phyloP scores from a whole-genome alignment of 2,888 invertebrate genomes.

The Himalopsyche kuldschensis region DNA sequence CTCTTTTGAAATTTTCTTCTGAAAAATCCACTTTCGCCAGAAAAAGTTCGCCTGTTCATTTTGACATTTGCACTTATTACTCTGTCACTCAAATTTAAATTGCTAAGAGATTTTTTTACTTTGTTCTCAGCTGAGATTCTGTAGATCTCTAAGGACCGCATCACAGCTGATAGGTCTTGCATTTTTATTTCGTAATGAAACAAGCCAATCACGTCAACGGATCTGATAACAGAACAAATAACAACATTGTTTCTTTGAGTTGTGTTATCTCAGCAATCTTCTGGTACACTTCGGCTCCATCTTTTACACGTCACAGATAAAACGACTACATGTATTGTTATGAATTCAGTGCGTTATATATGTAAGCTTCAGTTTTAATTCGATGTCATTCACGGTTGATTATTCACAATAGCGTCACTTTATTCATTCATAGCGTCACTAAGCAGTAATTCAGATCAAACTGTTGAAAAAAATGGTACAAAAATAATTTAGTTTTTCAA shows the following conservation, averaged over 20 bases:
- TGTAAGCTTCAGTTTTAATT: background rate
- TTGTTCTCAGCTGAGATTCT: slow-evolving; percentile 43
- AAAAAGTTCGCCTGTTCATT: background rate
- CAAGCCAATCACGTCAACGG: background rate
- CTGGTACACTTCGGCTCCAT: background rate
- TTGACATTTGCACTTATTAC: background rate
- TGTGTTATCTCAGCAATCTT: background rate
- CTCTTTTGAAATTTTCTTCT: slow-evolving; percentile 44
- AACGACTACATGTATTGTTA: background rate
- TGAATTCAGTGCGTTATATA: background rate
- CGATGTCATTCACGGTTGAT: background rate
- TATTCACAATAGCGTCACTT: background rate
- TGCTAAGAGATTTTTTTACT: slow-evolving; percentile 13
- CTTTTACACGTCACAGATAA: background rate
- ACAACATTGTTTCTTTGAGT: background rate
- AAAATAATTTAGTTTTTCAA: too few relatives aligned
- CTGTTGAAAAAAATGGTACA: too few relatives aligned
- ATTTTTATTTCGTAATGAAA: slow-evolving; percentile 41
- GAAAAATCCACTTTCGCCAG: slow-evolving; percentile 16
- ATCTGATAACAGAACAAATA: background rate
- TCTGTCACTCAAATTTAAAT: background rate
- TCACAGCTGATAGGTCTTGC: slow-evolving; percentile 57
- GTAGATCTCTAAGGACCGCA: slow-evolving; percentile 58
- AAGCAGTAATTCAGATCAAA: background rate
- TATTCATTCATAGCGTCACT: background rate